Evolutionary conservation across 2,797 vertebrate species (phyloP).

Genomic region (Sternarchorhynchus goeldii): DNA sequence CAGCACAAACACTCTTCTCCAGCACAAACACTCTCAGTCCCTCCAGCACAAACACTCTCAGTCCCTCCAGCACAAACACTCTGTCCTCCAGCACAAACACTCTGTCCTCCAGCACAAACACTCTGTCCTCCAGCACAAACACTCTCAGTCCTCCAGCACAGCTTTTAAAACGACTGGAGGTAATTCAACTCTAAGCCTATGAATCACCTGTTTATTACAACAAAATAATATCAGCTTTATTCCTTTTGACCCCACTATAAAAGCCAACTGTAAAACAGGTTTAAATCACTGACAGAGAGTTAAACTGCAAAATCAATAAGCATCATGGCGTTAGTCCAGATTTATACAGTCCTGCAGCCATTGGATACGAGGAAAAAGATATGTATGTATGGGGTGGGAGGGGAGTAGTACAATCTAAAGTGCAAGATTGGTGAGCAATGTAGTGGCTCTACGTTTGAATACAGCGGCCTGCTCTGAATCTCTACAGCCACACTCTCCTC

Average conservation of each 20-base stretch:
- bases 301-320: background rate
- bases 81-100: background rate
- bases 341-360: background rate
- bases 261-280: background rate
- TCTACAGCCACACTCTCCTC: too few species aligned
- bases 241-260: background rate
- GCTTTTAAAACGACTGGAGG: background rate
- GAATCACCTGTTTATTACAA: constrained; percentile 3
- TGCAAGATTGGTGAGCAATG: too few species aligned
- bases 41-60: too few species aligned
- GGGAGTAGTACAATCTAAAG: too few species aligned
- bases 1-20: too few species aligned
- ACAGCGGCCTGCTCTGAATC: too few species aligned
- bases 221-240: background rate
- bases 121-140: background rate
- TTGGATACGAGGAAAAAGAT: too few species aligned
- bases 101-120: background rate
- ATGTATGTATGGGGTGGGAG: too few species aligned
- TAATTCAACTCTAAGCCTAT: background rate
- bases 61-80: background rate
- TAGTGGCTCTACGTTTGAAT: too few species aligned
- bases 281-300: background rate
- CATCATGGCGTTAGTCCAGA: background rate
- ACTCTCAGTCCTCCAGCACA: background rate
- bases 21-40: too few species aligned